phyloP scores from a whole-genome alignment of 1,140 invertebrate species.

The Nasonia vitripennis region DNA sequence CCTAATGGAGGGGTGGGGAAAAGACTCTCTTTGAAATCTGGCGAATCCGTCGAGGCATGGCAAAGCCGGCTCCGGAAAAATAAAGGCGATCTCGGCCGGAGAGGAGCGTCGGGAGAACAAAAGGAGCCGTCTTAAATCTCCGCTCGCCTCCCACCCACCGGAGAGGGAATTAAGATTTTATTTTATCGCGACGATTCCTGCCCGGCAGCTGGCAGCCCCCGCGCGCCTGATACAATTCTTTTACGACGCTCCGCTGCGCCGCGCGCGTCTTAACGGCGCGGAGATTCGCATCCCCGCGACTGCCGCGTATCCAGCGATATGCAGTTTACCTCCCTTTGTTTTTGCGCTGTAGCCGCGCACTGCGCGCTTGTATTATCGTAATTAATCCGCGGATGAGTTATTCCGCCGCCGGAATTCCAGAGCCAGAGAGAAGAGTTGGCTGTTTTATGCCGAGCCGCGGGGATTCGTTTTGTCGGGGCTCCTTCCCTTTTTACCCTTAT shows the following conservation, averaged over 20 bases:
- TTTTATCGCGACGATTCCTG: constrained; percentile 66
- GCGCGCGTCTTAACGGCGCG: constrained; percentile 64
- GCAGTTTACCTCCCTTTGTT: background rate
- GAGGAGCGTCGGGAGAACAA: constrained; percentile 9
- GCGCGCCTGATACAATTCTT: constrained; percentile 67
- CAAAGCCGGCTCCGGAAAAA: background rate
- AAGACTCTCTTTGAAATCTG: constrained; percentile 37
- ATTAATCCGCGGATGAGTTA: background rate
- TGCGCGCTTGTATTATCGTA: background rate
- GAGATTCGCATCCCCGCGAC: constrained; percentile 57
- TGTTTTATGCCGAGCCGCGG: background rate
- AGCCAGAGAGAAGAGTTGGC: background rate
- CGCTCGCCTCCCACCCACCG: constrained; percentile 48
- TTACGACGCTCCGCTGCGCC: constrained; percentile 60
- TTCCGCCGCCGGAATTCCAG: background rate
- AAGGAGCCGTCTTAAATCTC: constrained; percentile 63
- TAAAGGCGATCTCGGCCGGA: background rate
- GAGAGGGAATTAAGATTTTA: constrained; percentile 68
- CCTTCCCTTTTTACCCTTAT: background rate
- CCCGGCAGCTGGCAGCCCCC: constrained; percentile 46
- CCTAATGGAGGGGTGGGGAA: background rate
- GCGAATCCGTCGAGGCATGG: background rate
- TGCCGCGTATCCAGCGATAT: background rate
- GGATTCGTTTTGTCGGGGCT: background rate
- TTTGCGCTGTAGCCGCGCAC: background rate